Percentiles rank a stretch among this genome's conserved stretches.
These are phyloP conservation scores for Myotis davidii DNA, from an alignment of 2,113 vertebrate species.

Conservation along the genomic window DNA sequence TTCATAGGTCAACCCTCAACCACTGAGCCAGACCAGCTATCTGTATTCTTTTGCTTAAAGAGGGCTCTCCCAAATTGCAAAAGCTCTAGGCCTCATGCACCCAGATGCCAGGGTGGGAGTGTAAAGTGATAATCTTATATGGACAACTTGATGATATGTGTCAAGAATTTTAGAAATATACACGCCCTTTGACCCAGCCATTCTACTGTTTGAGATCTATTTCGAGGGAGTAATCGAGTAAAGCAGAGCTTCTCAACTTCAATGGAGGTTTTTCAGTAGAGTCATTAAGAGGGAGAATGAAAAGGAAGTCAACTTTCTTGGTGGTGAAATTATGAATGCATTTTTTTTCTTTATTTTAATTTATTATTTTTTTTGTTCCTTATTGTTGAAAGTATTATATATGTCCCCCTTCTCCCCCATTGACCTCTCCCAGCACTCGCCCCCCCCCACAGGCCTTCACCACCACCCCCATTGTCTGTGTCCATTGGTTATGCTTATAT, in stretches of 20 bases:
- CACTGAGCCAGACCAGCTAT: neutral
- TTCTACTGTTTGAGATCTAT: neutral
- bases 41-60: conserved; percentile 21
- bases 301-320: neutral
- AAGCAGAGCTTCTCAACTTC: neutral
- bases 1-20: no score
- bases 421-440: no score
- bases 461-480: no score
- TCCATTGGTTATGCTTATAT: no score
- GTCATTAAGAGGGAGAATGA: neutral
- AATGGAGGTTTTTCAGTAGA: neutral
- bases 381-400: no score
- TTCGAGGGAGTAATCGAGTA: neutral
- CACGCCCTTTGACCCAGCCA: neutral
- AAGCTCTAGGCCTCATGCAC: neutral
- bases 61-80: neutral
- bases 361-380: no score
- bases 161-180: neutral
- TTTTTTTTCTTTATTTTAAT: neutral
- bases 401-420: no score
- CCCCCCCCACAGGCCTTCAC: no score
- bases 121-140: neutral
- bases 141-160: neutral
- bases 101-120: neutral
- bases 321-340: neutral